Evolutionary conservation across 2,888 invertebrate genomes (phyloP).

Genomic region (Calliopum simillimum): DNA sequence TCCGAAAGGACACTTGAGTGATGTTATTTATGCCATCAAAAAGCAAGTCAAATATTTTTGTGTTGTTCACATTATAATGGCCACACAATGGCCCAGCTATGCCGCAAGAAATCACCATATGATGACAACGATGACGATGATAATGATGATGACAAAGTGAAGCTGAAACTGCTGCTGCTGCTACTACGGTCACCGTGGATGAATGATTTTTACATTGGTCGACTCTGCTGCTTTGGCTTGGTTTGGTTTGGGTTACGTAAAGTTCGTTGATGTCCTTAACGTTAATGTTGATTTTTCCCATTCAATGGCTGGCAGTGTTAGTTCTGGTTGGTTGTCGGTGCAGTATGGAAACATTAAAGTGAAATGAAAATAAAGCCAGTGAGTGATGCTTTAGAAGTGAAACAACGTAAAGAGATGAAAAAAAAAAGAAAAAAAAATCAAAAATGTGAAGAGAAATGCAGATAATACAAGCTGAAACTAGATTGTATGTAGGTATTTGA

Average conservation of each 20-base stretch:
- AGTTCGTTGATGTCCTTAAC: slow-evolving; percentile 22
- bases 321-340: neutral
- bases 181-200: neutral
- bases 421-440: neutral
- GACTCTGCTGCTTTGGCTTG: neutral
- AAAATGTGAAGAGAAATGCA: neutral
- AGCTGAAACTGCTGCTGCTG: slow-evolving; percentile 10
- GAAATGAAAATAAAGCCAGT: neutral
- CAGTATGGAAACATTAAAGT: neutral
- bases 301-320: slow-evolving; percentile 9
- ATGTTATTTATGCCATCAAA: too few species aligned
- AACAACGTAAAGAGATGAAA: neutral
- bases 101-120: slow-evolving; percentile 38
- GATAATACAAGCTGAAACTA: neutral
- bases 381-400: too few species aligned
- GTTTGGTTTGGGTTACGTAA: slow-evolving; percentile 9
- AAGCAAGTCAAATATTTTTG: neutral
- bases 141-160: slow-evolving; percentile 28
- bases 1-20: too few species aligned
- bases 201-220: neutral
- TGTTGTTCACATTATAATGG: slow-evolving; percentile 24
- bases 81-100: slow-evolving; percentile 24
- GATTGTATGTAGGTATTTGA: neutral
- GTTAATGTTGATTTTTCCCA: slow-evolving; percentile 17
- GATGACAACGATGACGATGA: neutral